Percentiles rank a stretch among this genome's conserved stretches.
These are phyloP conservation scores for Hypothenemus hampei DNA, from an alignment of 1,140 invertebrate species.

Conservation along the genomic window DNA sequence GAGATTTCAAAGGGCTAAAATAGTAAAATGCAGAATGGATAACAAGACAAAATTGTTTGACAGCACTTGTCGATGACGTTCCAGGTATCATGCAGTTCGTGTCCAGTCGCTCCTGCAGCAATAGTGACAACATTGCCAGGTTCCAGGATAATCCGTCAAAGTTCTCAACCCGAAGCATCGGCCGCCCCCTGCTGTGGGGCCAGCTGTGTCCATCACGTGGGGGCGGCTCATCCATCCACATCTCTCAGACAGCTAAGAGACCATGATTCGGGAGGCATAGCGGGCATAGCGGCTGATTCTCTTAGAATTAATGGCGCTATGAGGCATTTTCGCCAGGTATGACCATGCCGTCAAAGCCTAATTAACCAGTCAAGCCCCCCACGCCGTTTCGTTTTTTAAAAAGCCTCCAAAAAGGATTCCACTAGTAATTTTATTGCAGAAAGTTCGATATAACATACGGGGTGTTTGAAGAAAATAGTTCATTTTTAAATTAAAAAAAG, in stretches of 20 bases:
- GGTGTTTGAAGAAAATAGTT: no score
- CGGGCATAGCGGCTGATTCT: slow-evolving; percentile 96
- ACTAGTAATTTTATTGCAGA: no score
- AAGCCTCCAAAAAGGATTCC: no score
- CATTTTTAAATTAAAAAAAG: no score
- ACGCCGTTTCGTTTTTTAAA: no score
- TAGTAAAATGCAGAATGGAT: slow-evolving; percentile 7
- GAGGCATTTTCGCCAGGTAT: slow-evolving; percentile 92
- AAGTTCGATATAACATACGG: no score
- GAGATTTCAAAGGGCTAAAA: slow-evolving; percentile 13
- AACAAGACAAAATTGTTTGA: slow-evolving; percentile 23
- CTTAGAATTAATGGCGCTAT: slow-evolving; percentile 94
- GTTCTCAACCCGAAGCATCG: slow-evolving; percentile 82
- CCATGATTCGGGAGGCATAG: slow-evolving; percentile 72
- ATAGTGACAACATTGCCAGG: slow-evolving; percentile 64
- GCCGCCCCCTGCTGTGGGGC: slow-evolving; percentile 59
- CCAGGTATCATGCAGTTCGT: slow-evolving; percentile 53
- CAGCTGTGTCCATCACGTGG: slow-evolving; percentile 47
- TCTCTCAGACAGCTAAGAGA: slow-evolving; percentile 74
- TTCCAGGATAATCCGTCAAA: slow-evolving; percentile 79
- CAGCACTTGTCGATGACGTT: slow-evolving; percentile 36
- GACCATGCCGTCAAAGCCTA: no score
- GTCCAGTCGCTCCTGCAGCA: slow-evolving; percentile 62
- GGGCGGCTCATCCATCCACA: slow-evolving; percentile 56
- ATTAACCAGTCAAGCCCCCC: no score